Conservation (phyloP, 1,140 invertebrate species). For the Lepeophtheirus salmonis region DNA sequence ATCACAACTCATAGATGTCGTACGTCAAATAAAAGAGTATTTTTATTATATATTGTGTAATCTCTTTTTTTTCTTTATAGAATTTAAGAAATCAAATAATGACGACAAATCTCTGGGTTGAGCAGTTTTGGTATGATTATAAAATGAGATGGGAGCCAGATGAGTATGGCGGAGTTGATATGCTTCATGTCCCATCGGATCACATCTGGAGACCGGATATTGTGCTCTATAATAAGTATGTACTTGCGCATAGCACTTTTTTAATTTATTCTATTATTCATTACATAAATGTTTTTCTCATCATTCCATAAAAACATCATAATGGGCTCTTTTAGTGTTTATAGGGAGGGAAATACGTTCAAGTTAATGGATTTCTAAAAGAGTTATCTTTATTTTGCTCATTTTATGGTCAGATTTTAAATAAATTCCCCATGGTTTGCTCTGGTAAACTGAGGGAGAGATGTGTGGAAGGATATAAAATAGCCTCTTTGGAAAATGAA, state of each 20-base stretch:
- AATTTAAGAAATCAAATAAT: slow-evolving; percentile 28
- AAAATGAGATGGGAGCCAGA: slow-evolving; percentile 84
- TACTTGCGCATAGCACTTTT: slow-evolving; percentile 24
- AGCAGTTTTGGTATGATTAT: slow-evolving; percentile 84
- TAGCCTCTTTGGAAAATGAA: too few species aligned
- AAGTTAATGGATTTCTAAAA: too few species aligned
- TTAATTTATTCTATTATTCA: too few species aligned
- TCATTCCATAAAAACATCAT: too few species aligned
- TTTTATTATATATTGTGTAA: slow-evolving; percentile 2
- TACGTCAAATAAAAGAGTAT: slow-evolving; percentile 35
- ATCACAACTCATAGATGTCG: slow-evolving; percentile 80
- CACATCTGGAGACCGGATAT: slow-evolving; percentile 91
- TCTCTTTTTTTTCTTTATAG: slow-evolving; percentile 21
- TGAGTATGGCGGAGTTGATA: slow-evolving; percentile 82
- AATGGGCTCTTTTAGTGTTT: too few species aligned
- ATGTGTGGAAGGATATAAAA: too few species aligned
- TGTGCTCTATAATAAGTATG: slow-evolving; percentile 87
- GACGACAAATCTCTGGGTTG: slow-evolving; percentile 35
- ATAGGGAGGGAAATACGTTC: too few species aligned
- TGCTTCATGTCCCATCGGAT: slow-evolving; percentile 82
- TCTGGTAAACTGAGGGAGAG: too few species aligned
- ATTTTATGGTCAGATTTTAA: too few species aligned
- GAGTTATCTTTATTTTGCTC: too few species aligned
- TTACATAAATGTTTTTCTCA: too few species aligned
- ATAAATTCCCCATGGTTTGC: too few species aligned